Base-by-base conservation (phyloP, 2,113 vertebrate species). In the Empidonax traillii region DNA sequence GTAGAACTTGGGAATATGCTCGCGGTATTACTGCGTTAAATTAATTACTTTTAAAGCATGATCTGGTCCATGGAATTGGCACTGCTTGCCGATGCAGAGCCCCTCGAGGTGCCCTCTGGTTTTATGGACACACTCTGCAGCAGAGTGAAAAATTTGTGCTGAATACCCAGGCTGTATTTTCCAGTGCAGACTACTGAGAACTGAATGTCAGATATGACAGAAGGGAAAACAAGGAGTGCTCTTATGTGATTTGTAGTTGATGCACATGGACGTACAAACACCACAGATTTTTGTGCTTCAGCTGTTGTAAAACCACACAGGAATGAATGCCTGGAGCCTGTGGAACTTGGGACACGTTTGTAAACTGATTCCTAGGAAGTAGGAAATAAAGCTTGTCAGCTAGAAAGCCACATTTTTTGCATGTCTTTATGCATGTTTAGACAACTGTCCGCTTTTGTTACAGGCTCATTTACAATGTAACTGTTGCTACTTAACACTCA, bases 261-360 rank as follows among this genome's bases (percentile, higher is more conserved):
- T 0, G 2, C 56, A 61, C 8, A 2, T 8, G 28, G 25, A 10
- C 14, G 1, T 47, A 41, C 0, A 2, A 61, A 15, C 31, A 44
- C 37, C 2, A 1, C 12, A n/a, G 24, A 21, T 55, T 27, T 59
- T 59, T 85, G 39, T 89, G 33, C 24, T 2, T 58, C 18, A n/a
- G 33, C 65, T 71, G 23, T 81, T 63, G 33, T 85, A 87, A 89
- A 87, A 63, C 21, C 21, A 20, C 23, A 28, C 52, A 25, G 79
- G 56, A 72, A 43, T 75, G 59, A 81, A 63, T 44, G 19, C 27
- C 12, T 39, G 37, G 28, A 71, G 61, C 53, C 51, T 67, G n/a
- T 93, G 74, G 79, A 82, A 80, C 35, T 63, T 14, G 2, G 17
- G 30, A 82, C 12, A 37, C 21, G n/a, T 35, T 87, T 85, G 16